Evolutionary conservation across 2,113 vertebrate species (phyloP), one percentile per base, ranked within the genome.

Genomic region (Smithornis capensis): DNA sequence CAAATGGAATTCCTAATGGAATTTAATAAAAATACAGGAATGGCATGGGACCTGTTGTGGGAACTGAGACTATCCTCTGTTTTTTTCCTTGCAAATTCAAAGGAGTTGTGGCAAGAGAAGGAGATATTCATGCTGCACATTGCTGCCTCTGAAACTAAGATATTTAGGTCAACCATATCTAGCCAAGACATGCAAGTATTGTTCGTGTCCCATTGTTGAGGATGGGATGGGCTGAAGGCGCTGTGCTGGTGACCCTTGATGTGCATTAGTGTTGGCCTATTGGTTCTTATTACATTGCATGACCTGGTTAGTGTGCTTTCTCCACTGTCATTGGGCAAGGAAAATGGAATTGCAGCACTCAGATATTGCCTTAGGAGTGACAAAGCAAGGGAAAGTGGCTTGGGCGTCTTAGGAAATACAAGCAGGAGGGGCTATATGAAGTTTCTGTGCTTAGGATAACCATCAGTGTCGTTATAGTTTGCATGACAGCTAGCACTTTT

Each of bases 361-460:
- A 65, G 84, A 92, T 64, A 89, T 76, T 89, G 84, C 87, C 79
- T 89, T 38, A 59, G 69, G 85, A 94, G 53, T 52, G 57, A 93
- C 90, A 91, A 79, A 95, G 44, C 60, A 49, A 56, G 33, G 25
- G 47, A 29, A 74, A 93, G 49, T 12, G 69, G 55, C 33, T 44
- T 33, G 56, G 28, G 44, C 63, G 40, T 44, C 69, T 45, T 74
- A 37, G 67, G 87, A 88, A 42, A 52, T 42, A 14, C 1, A 45
- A 90, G 62, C 44, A 44, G 55, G 50, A 91, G 52, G 14, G 37
- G 25, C 25, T 65, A 79, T 45, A 8, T 8, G 28, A 59, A 50
- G 27, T 31, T 67, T 24, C 38, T 78, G 80, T 68, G n/a, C 68
- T 44, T 40, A n/a, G 50, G 76, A 44, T 57, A 84, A 85, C n/a